phyloP scores from a whole-genome alignment of 1,140 invertebrate genomes.

The Condylostylus longicornis region DNA sequence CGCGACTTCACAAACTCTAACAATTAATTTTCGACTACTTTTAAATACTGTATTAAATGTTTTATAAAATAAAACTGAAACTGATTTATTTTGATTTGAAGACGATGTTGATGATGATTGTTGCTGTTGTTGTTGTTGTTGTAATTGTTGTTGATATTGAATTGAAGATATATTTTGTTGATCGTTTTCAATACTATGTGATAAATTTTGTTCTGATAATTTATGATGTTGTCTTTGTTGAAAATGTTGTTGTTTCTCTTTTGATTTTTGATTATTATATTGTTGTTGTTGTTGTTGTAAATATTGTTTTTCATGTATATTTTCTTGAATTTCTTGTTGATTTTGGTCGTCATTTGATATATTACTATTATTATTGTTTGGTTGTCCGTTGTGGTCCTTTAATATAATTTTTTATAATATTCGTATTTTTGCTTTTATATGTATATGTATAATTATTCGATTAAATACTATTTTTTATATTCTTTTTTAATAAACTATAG shows the following conservation, averaged over 20 bases:
- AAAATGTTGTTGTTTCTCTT: slow-evolving; percentile 19
- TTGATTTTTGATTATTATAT: slow-evolving; percentile 27
- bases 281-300: slow-evolving; percentile 16
- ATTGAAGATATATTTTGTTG: not conserved
- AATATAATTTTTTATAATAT: no score
- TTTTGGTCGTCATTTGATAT: no score
- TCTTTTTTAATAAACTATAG: no score
- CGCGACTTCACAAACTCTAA: slow-evolving; percentile 31
- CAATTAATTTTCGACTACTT: slow-evolving; percentile 31
- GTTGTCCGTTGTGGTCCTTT: no score
- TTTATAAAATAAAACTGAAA: slow-evolving; percentile 31
- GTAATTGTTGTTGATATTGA: slow-evolving; percentile 6
- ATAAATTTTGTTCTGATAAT: slow-evolving; percentile 3
- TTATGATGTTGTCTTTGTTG: slow-evolving; percentile 6
- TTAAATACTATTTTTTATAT: no score
- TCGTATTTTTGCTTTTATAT: no score
- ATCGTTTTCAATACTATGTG: not conserved
- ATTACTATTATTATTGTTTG: no score
- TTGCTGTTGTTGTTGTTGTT: slow-evolving; percentile 9
- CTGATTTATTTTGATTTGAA: slow-evolving; percentile 16
- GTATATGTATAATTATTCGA: no score
- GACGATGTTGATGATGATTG: slow-evolving; percentile 12
- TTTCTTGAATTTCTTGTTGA: no score
- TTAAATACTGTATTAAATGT: slow-evolving; percentile 31
- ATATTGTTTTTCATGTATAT: slow-evolving; percentile 9